Conservation (phyloP, 2,113 vertebrate species). For the Actenoides hombroni region DNA sequence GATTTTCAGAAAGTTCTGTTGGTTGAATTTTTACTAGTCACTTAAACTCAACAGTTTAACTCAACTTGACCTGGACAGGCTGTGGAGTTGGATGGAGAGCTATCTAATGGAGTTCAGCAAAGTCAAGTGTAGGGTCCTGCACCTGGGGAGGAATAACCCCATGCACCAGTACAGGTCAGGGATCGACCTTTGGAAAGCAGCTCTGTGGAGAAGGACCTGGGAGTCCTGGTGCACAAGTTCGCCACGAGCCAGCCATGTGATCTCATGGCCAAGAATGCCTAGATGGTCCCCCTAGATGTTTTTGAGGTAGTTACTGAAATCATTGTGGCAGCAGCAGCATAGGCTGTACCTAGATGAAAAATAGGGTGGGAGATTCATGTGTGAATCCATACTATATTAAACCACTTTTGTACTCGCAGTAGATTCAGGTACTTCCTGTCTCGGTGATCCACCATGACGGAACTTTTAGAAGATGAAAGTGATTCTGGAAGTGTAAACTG, state of each 20-base stretch:
- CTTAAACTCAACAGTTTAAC: not conserved
- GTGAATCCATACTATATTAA: not conserved
- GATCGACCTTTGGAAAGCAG: too few relatives aligned
- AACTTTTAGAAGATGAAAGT: not conserved
- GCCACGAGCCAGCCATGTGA: too few relatives aligned
- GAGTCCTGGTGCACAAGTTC: too few relatives aligned
- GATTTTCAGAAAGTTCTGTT: not conserved
- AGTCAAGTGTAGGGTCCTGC: too few relatives aligned
- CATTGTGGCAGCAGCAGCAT: not conserved
- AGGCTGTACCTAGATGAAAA: not conserved
- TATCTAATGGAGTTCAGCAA: too few relatives aligned
- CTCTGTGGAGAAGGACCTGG: too few relatives aligned
- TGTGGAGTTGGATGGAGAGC: too few relatives aligned
- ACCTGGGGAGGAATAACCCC: too few relatives aligned
- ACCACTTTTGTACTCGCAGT: not conserved
- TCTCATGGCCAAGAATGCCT: too few relatives aligned
- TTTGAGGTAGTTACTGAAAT: not conserved
- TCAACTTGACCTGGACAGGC: too few relatives aligned
- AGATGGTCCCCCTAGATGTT: not conserved
- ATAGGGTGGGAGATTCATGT: accelerated
- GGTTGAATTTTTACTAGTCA: not conserved
- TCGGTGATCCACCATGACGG: not conserved
- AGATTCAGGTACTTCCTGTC: not conserved
- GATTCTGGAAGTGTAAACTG: not conserved
- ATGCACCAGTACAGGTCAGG: too few relatives aligned